Percentiles rank a stretch among this genome's conserved stretches.
Evolutionary conservation across 92 coral and sea anemone genomes (phyloP).

Genomic region (Paragorgia papillata): DNA sequence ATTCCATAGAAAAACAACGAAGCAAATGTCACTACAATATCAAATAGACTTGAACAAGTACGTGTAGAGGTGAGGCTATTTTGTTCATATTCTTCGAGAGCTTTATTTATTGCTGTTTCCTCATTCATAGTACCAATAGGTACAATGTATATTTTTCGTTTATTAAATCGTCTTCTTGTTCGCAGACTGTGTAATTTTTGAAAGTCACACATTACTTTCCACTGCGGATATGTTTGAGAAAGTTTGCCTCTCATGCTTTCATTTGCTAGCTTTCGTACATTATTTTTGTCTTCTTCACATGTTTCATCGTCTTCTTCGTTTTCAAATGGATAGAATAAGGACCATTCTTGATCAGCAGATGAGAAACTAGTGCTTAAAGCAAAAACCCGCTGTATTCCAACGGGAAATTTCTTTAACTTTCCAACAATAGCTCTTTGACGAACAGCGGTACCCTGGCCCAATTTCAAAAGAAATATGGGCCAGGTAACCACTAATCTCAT

Average conservation of each 20-base stretch:
- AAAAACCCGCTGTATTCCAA: constrained; percentile 9
- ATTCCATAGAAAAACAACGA: constrained; percentile 74
- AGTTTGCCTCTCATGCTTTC: neutral
- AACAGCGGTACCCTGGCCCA: too few species aligned
- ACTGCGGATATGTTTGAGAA: constrained; percentile 77
- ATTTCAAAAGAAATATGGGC: too few species aligned
- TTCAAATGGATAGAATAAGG: constrained; percentile 3
- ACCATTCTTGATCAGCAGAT: neutral
- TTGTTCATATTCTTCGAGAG: constrained; percentile 28
- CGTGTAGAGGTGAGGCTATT: constrained; percentile 28
- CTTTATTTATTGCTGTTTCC: neutral
- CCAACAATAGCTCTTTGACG: constrained; percentile 25
- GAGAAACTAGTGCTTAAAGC: constrained; percentile 15
- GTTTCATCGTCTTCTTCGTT: neutral
- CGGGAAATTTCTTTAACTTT: constrained; percentile 18
- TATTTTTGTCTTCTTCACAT: neutral
- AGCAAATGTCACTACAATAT: constrained; percentile 62
- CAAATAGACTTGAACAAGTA: constrained; percentile 49
- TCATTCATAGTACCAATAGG: constrained; percentile 81
- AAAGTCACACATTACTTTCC: constrained; percentile 90
- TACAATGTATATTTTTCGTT: constrained; percentile 61
- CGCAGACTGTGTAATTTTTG: constrained; percentile 68
- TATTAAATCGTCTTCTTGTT: constrained; percentile 62
- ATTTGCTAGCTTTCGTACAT: neutral
- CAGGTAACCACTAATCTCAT: too few species aligned